These are phyloP conservation scores for Sericinus montela DNA, from an alignment of 2,888 invertebrate genomes.

Conservation along the genomic window DNA sequence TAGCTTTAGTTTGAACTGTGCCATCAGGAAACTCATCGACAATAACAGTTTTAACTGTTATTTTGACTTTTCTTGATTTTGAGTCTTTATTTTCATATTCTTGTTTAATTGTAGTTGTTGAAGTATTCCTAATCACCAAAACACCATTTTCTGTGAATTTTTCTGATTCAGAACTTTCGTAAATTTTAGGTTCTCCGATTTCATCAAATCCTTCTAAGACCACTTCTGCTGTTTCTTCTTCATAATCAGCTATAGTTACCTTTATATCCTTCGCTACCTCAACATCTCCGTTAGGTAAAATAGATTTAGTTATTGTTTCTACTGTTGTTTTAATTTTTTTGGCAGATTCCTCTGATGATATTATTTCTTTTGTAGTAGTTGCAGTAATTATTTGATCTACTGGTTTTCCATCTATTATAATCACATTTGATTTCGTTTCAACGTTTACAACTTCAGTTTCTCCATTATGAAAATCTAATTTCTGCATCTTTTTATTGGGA, in stretches of 20 bases:
- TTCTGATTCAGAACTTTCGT: constrained; percentile 41
- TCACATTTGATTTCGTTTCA: constrained; percentile 46
- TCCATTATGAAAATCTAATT: constrained; percentile 36
- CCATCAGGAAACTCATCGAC: constrained; percentile 69
- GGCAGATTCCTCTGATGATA: constrained; percentile 39
- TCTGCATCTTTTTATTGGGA: constrained; percentile 28
- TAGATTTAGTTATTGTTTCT: constrained; percentile 57
- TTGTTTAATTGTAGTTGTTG: constrained; percentile 52
- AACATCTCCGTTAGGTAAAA: constrained; percentile 51
- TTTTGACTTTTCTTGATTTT: constrained; percentile 56
- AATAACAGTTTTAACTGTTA: constrained; percentile 45
- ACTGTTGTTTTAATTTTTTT: constrained; percentile 59
- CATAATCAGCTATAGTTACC: constrained; percentile 58
- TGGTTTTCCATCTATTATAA: constrained; percentile 44
- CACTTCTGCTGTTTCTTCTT: constrained; percentile 48
- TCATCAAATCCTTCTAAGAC: constrained; percentile 47
- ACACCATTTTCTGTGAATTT: constrained; percentile 47
- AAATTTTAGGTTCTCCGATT: constrained; percentile 47
- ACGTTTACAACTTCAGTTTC: constrained; percentile 51
- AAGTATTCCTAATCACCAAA: constrained; percentile 53
- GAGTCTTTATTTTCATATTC: constrained; percentile 47
- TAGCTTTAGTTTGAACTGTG: constrained; percentile 59
- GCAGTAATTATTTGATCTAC: constrained; percentile 57
- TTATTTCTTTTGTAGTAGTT: constrained; percentile 63
- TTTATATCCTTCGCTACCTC: constrained; percentile 66